These are phyloP conservation scores for Matsumurasca onukii DNA, from an alignment of 1,140 invertebrate genomes.

Conservation along the genomic window DNA sequence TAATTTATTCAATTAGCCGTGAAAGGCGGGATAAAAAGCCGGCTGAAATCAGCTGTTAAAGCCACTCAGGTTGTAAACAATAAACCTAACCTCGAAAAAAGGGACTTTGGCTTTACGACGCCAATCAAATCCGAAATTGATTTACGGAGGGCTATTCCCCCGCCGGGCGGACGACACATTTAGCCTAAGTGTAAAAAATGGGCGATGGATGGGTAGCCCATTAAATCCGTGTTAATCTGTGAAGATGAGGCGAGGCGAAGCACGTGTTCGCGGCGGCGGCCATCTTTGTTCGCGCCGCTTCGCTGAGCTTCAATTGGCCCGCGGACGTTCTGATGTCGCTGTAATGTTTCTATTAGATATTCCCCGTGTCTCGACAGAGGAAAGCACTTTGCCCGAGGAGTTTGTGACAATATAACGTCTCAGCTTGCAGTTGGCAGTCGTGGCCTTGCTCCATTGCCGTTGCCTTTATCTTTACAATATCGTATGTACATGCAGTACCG, in stretches of 20 bases:
- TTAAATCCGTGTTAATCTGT: not conserved
- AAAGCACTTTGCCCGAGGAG: not conserved
- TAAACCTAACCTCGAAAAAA: not conserved
- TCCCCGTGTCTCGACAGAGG: not conserved
- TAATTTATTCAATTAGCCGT: conserved; percentile 23
- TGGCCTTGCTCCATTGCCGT: too few species aligned
- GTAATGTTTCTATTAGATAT: not conserved
- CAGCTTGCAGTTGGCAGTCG: too few species aligned
- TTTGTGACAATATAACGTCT: too few species aligned
- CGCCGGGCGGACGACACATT: not conserved
- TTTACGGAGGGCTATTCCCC: not conserved
- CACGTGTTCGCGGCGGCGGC: not conserved
- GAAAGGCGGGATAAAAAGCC: not conserved
- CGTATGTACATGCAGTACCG: too few species aligned
- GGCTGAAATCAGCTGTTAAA: conserved; percentile 9
- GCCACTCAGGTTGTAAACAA: not conserved
- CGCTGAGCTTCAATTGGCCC: not conserved
- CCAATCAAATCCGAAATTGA: conserved; percentile 17
- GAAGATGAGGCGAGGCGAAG: too few species aligned
- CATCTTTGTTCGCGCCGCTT: not conserved
- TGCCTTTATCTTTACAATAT: too few species aligned
- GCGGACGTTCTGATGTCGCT: not conserved
- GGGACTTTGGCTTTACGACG: not conserved
- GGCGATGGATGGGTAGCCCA: not conserved
- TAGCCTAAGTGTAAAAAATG: not conserved